Evolutionary conservation across 1,140 invertebrate species (phyloP).

Genomic region (Thalassaphorura encarpata): DNA sequence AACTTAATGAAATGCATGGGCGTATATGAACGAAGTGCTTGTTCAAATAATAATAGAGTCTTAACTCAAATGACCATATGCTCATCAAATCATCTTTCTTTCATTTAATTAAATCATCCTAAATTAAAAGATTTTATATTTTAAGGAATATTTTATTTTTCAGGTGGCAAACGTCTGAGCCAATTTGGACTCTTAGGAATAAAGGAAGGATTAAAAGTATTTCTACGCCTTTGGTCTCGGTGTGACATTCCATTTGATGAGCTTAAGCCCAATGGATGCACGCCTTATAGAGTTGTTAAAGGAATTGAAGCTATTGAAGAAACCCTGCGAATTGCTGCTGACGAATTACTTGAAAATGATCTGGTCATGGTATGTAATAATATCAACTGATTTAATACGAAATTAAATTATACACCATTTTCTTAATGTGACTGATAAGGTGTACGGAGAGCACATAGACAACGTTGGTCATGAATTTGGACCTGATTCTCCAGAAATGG

Average conservation of each 20-base stretch:
- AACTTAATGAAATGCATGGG: too few relatives aligned
- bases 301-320: constrained; percentile 12
- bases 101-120: too few relatives aligned
- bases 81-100: too few relatives aligned
- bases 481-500: constrained; percentile 34
- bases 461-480: constrained; percentile 36
- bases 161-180: too few relatives aligned
- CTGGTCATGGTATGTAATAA: constrained; percentile 25
- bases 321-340: constrained; percentile 14
- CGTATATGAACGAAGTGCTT: too few relatives aligned
- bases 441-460: constrained; percentile 35
- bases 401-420: background rate
- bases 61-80: too few relatives aligned
- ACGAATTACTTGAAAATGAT: constrained; percentile 25
- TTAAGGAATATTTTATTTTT: too few relatives aligned
- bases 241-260: constrained; percentile 40
- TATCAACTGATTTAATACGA: background rate
- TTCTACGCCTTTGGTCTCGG: constrained; percentile 34
- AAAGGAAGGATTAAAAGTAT: constrained; percentile 35
- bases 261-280: constrained; percentile 35
- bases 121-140: too few relatives aligned
- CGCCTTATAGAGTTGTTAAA: constrained; percentile 4
- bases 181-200: constrained; percentile 38
- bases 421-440: constrained; percentile 13
- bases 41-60: too few relatives aligned